Conservation (phyloP, 2,113 vertebrate genomes). For the Takifugu bimaculatus region DNA sequence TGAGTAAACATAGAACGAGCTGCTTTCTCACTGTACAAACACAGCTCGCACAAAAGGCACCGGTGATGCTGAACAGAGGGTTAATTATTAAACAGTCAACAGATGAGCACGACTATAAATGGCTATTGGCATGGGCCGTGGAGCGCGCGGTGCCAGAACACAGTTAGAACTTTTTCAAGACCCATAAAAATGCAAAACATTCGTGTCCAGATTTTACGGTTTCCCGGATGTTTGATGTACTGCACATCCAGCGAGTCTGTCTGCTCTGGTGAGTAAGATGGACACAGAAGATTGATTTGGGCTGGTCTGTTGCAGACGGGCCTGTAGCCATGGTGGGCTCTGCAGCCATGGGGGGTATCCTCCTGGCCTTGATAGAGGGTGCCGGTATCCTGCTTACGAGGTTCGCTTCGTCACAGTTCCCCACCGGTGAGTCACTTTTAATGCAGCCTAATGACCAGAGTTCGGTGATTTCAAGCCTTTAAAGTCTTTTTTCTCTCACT, state of each 20-base stretch:
- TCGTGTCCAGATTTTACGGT: neutral
- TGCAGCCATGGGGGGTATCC: conserved; percentile 92
- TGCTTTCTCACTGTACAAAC: neutral
- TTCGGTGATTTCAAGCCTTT: neutral
- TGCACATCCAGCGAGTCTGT: no score
- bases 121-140: no score
- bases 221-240: neutral
- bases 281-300: neutral
- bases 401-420: conserved; percentile 90
- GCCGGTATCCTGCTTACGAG: conserved; percentile 91
- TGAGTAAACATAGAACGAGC: conserved; percentile 66
- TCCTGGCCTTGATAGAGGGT: conserved; percentile 93
- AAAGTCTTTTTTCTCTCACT: neutral
- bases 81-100: no score
- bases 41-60: neutral
- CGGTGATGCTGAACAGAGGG: no score
- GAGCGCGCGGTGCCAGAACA: no score
- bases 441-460: neutral
- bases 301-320: conserved; percentile 75
- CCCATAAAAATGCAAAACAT: no score
- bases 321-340: conserved; percentile 94
- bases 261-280: neutral
- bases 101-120: no score
- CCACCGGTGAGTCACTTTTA: conserved; percentile 79
- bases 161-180: no score